Base-by-base conservation (phyloP, 2,797 vertebrate genomes). In the Coregonus sp. region DNA sequence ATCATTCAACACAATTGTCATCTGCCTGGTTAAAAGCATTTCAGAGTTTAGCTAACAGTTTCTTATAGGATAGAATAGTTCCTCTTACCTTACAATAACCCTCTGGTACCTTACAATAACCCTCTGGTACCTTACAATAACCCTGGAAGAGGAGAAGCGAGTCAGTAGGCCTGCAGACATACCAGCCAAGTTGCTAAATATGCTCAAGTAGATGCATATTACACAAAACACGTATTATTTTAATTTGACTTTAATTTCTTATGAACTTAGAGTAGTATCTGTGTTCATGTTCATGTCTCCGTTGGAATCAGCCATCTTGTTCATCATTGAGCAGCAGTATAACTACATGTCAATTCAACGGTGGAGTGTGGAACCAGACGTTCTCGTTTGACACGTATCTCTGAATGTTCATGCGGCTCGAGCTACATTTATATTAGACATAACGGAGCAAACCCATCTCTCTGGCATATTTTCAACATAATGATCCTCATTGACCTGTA, bases 11-110 rank as follows among this genome's bases (percentile, higher is more conserved):
- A 72, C 77, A 75, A 72, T 72, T 50, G 56, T 63, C 68, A 75
- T 66, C 20, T 4, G 20, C 40, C 59, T 18, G 7, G 88, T 87
- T 90, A 91, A 89, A 89, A 90, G 89, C 88, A 89, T 92, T 91
- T 89, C 82, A 70, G 85, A 61, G 56, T 56, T 56, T 56, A 18
- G 52, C 16, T 47, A 47, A 47, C 9, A 47, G 40, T 47, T 12
- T 47, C 2, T 47, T 47, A 47, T 12, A 47, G 40, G 9, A 47
- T 47, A 3, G 9, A 47, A 47, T 47, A 47, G 9, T 12, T 12
- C 9, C 2, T 47, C 40, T 47, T 47, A 47, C 2, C 40, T 47
- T 47, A 47, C 40, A 47, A 47, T 47, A 47, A 47, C 9, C 40
- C 40, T 47, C 40, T 47, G 9, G 40, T 47, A 47, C 40, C 9